Evolutionary conservation across 2,888 invertebrate species (phyloP).

Genomic region (Tricholauxania praeusta): DNA sequence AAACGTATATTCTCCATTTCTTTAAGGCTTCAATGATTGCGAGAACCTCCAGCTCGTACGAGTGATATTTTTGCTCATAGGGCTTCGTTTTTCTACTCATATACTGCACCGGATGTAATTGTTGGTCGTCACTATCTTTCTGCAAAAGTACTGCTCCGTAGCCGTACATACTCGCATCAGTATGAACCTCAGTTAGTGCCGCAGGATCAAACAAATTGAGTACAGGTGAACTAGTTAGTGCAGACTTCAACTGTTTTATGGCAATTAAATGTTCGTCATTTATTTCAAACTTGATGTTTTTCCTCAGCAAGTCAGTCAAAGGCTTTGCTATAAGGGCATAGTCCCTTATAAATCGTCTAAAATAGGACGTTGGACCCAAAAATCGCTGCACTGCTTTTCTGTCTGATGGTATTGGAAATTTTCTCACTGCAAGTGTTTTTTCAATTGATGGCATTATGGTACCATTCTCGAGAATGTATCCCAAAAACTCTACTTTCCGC

Average conservation of each 20-base stretch:
- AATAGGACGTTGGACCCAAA: conserved; percentile 11
- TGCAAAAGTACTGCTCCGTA: conserved; percentile 10
- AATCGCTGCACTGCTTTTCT: conserved; percentile 36
- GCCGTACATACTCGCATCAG: conserved; percentile 33
- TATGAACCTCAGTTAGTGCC: no score
- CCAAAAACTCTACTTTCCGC: conserved; percentile 41
- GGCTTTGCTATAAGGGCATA: conserved; percentile 55
- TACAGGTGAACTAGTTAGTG: conserved; percentile 35
- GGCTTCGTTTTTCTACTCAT: no score
- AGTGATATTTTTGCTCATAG: no score
- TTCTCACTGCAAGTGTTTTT: conserved; percentile 34
- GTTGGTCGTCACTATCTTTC: no score
- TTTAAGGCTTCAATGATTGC: no score
- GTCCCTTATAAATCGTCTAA: conserved; percentile 35
- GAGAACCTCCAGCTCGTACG: no score
- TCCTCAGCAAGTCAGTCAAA: conserved; percentile 50
- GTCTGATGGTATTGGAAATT: conserved; percentile 33
- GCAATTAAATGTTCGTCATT: conserved; percentile 23
- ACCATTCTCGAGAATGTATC: conserved; percentile 41
- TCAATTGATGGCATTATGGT: conserved; percentile 35
- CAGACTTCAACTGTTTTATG: conserved; percentile 39
- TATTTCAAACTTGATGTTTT: conserved; percentile 37
- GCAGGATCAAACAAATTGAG: conserved; percentile 41
- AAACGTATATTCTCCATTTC: no score
- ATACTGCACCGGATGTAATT: no score